Percentiles rank a stretch among this genome's conserved stretches.
These are phyloP conservation scores for Aphelenchoides besseyi DNA, from an alignment of 1,140 invertebrate genomes.

Conservation along the genomic window DNA sequence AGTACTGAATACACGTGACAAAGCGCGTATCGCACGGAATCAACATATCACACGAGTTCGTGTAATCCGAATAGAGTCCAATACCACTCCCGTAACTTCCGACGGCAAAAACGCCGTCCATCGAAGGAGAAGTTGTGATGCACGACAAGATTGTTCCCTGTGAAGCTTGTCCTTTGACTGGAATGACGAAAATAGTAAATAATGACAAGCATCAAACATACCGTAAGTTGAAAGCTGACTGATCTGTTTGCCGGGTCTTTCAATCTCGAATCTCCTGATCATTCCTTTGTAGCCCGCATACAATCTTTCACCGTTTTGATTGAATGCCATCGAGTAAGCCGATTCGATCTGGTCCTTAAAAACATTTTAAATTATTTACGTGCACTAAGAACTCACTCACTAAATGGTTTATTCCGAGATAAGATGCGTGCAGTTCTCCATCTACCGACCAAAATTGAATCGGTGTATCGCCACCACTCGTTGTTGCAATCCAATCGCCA, in stretches of 20 bases:
- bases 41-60: conserved; percentile 3
- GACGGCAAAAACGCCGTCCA: conserved; percentile 1
- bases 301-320: background rate
- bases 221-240: background rate
- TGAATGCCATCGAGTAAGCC: background rate
- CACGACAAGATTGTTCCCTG: background rate
- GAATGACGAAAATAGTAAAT: background rate
- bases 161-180: background rate
- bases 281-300: background rate
- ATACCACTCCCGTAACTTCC: background rate
- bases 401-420: conserved; percentile 3
- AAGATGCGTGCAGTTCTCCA: background rate
- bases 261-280: background rate
- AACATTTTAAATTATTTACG: background rate
- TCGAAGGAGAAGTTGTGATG: background rate
- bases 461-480: background rate
- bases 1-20: background rate
- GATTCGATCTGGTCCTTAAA: background rate
- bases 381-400: background rate
- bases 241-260: background rate
- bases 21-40: background rate
- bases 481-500: background rate
- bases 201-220: background rate
- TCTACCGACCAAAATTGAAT: background rate
- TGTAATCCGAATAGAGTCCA: background rate